These are phyloP conservation scores for Centroberyx gerrardi DNA, from an alignment of 2,797 vertebrate species.

Conservation along the genomic window DNA sequence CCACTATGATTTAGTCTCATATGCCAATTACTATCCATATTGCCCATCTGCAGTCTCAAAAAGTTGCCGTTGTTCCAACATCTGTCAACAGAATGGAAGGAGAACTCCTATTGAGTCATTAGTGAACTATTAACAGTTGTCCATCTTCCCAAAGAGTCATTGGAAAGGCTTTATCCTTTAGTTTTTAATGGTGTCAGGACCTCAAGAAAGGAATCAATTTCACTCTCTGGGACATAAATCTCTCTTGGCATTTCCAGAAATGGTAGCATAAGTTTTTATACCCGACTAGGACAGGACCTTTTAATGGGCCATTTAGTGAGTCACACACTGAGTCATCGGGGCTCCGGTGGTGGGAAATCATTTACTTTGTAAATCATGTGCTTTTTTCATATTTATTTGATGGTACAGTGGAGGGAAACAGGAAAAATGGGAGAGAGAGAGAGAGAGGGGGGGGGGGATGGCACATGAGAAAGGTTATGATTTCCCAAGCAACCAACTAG, in stretches of 20 bases:
- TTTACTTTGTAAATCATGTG: too few species aligned
- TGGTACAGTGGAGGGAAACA: too few species aligned
- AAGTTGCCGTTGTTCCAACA: neutral
- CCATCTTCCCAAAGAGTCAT: conserved; percentile 36
- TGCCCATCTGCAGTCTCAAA: neutral
- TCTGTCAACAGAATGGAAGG: conserved; percentile 8
- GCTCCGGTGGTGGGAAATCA: neutral
- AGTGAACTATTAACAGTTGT: conserved; percentile 58
- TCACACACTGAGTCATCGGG: conserved; percentile 29
- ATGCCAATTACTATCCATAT: neutral
- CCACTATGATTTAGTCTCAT: neutral
- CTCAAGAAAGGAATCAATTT: conserved; percentile 53
- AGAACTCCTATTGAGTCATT: conserved; percentile 55
- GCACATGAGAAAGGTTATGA: too few species aligned
- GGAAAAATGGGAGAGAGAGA: too few species aligned
- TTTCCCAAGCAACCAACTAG: too few species aligned
- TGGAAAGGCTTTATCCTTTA: conserved; percentile 58
- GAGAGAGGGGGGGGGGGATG: too few species aligned
- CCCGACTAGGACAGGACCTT: conserved; percentile 14
- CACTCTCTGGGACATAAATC: conserved; percentile 54
- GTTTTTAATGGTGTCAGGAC: conserved; percentile 66
- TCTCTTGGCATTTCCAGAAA: conserved; percentile 57
- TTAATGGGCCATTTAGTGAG: conserved; percentile 44
- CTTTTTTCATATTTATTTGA: too few species aligned
- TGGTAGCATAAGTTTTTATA: conserved; percentile 39